Evolutionary conservation across 2,888 invertebrate genomes (phyloP), one percentile per base, ranked within the genome.

Genomic region (Stenichneumon culpator): DNA sequence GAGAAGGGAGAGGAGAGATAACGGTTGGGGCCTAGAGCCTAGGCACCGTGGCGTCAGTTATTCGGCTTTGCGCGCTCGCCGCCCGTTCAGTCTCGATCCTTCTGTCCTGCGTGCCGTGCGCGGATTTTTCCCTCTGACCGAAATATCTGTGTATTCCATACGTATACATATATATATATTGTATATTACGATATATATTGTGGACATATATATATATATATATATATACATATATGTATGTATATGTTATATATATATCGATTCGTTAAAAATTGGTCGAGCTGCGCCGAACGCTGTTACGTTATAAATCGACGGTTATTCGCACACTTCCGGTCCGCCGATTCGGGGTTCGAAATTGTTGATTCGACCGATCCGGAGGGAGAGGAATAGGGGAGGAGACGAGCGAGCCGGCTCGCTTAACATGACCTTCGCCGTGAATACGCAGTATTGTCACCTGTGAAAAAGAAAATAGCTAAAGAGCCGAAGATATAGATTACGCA

Each of bases 21-120:
- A 88, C 89, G 88, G 87, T 88, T 85, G 86, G 79, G 70, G 63
- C 63, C 69, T 85, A 85, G 84, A 79, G 84, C 81, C 84, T 84
- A 84, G 84, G 78, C 81, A 84, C 81, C 74, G 84, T 87, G 88
- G 88, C 89, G 87, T 88, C 88, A 87, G 89, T 88, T 88, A 87
- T 83, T 88, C 88, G 86, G 84, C 86, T 86, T 86, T 83, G 85
- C 84, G 84, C 86, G 86, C 82, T 84, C 77, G 80, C 86, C 87
- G 88, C 70, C 83, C 82, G 83, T 60, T 72, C 82, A 83, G 81
- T 81, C 77, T 84, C 69, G 74, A 83, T 74, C 83, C 79, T 79
- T 81, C 78, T 60, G 69, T 79, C 74, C 82, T 79, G 79, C 75
- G 79, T 79, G 82, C 72, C 50, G 79, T 72, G 69, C 47, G 79